Evolutionary conservation across 2,797 vertebrate species (phyloP).

Genomic region (Vultur gryphus): DNA sequence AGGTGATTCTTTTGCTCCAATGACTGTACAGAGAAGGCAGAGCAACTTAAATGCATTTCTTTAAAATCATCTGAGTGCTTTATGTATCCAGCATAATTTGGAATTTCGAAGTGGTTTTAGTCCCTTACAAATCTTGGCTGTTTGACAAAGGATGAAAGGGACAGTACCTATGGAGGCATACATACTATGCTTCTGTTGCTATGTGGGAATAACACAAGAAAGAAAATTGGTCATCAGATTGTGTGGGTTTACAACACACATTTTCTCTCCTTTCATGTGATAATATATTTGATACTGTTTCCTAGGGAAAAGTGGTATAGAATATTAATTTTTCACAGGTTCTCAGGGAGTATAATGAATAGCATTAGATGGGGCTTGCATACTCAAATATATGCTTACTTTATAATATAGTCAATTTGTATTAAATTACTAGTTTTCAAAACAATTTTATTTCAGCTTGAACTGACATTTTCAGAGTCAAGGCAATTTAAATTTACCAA

Average conservation of each 20-base stretch:
- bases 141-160: background rate
- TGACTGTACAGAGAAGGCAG: background rate
- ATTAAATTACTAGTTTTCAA: slow-evolving; percentile 62
- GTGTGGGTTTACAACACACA: background rate
- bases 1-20: background rate
- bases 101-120: background rate
- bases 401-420: slow-evolving; percentile 44
- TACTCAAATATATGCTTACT: slow-evolving; percentile 48
- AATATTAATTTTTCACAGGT: slow-evolving; percentile 42
- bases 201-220: background rate
- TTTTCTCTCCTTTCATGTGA: slow-evolving; percentile 5
- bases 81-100: background rate
- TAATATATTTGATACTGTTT: slow-evolving; percentile 13
- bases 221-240: background rate
- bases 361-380: background rate
- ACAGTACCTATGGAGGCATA: background rate
- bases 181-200: background rate
- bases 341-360: slow-evolving; percentile 28
- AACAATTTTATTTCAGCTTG: slow-evolving; percentile 61
- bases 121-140: background rate
- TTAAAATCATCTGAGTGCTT: background rate
- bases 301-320: background rate
- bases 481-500: slow-evolving; percentile 62
- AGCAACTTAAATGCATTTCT: background rate
- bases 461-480: slow-evolving; percentile 58